A percentile compares a stretch with the other conserved stretches of the same genome.
phyloP scores from a whole-genome alignment of 2,113 vertebrate species.

The Erythrocercus mccallii region DNA sequence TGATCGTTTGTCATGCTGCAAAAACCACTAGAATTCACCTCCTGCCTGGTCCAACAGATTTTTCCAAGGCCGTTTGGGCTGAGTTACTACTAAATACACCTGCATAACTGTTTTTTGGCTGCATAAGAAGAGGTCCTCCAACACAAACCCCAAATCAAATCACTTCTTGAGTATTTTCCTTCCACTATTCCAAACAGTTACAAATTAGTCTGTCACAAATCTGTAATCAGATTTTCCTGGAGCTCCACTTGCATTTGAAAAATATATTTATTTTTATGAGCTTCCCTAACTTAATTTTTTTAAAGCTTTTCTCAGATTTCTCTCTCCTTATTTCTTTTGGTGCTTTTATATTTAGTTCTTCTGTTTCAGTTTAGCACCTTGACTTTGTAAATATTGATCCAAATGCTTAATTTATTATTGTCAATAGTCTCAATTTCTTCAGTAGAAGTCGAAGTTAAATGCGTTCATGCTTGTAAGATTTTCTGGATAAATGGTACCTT shows the following conservation, averaged over 20 bases:
- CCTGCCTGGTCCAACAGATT: neutral
- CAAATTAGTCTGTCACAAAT: constrained; percentile 30
- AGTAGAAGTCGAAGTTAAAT: neutral
- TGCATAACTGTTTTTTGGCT: neutral
- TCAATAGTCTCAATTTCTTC: neutral
- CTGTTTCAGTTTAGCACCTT: neutral
- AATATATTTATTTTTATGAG: constrained; percentile 3
- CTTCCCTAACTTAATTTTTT: neutral
- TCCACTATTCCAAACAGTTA: neutral
- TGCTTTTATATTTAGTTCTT: neutral
- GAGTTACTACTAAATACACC: neutral
- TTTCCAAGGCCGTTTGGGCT: neutral
- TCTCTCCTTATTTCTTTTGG: neutral
- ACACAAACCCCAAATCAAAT: constrained; percentile 1
- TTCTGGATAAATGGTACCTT: neutral
- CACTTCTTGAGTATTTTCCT: neutral
- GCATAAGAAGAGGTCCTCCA: neutral
- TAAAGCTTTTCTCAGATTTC: neutral
- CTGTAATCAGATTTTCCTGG: constrained; percentile 47
- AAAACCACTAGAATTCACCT: constrained; percentile 1
- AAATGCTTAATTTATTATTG: neutral
- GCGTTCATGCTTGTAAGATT: neutral
- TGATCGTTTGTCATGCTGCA: neutral
- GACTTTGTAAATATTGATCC: neutral
- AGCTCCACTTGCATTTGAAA: neutral